phyloP scores from a whole-genome alignment of 2,888 invertebrate species.

The Sphaeridia pumilis region DNA sequence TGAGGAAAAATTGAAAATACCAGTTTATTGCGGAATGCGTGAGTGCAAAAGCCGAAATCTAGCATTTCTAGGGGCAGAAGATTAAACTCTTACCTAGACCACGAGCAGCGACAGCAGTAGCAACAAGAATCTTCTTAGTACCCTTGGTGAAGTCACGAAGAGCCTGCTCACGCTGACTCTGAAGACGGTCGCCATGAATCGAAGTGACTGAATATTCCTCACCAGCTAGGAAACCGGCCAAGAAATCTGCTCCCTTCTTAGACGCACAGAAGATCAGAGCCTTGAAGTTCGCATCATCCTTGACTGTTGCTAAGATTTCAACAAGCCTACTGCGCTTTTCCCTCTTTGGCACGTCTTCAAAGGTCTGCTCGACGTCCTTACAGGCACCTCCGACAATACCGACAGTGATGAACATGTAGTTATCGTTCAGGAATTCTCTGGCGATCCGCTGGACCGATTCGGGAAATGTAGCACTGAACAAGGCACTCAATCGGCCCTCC shows the following conservation, averaged over 20 bases:
- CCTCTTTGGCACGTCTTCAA: constrained; percentile 55
- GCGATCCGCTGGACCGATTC: constrained; percentile 64
- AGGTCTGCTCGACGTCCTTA: constrained; percentile 71
- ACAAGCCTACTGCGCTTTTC: constrained; percentile 64
- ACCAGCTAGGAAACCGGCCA: constrained; percentile 5
- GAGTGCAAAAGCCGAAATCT: not conserved
- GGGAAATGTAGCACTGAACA: constrained; percentile 70
- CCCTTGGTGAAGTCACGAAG: constrained; percentile 69
- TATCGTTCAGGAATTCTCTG: constrained; percentile 56
- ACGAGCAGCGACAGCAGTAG: constrained; percentile 87
- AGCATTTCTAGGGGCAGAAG: too few species aligned
- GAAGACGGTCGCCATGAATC: constrained; percentile 45
- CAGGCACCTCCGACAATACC: constrained; percentile 91
- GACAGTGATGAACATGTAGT: constrained; percentile 81
- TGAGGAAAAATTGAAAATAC: constrained; percentile 37
- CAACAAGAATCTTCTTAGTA: constrained; percentile 67
- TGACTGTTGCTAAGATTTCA: constrained; percentile 51
- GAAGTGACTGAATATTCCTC: constrained; percentile 48
- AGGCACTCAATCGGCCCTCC: constrained; percentile 52
- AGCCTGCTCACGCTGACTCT: constrained; percentile 56
- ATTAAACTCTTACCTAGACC: constrained; percentile 54
- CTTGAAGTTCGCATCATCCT: constrained; percentile 20
- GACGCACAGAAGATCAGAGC: constrained; percentile 82
- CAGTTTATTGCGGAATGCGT: not conserved
- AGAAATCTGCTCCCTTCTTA: constrained; percentile 66